phyloP scores from a whole-genome alignment of 2,797 vertebrate species.

The Hemitrygon akajei region DNA sequence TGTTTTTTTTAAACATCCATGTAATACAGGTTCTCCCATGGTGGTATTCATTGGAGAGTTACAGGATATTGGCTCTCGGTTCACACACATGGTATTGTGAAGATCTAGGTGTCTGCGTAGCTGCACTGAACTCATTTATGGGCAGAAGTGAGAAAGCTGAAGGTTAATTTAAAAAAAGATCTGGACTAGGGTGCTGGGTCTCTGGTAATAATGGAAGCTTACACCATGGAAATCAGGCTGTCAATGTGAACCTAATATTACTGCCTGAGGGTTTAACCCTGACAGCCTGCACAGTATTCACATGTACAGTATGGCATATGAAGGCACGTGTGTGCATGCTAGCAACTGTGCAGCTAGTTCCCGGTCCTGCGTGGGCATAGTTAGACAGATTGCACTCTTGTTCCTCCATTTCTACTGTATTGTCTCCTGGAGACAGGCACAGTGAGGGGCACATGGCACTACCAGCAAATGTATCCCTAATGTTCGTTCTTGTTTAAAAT shows the following conservation, averaged over 20 bases:
- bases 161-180: not conserved
- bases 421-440: not conserved
- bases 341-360: not conserved
- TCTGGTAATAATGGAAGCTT: no score
- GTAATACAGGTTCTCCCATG: not conserved
- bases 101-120: not conserved
- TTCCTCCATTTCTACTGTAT: not conserved
- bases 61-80: not conserved
- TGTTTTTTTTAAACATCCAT: not conserved
- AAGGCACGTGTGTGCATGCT: not conserved
- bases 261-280: not conserved
- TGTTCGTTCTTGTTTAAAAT: not conserved
- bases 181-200: no score
- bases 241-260: not conserved
- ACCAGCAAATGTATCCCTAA: not conserved
- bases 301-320: not conserved
- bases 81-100: not conserved
- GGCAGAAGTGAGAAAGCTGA: not conserved
- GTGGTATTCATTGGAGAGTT: not conserved
- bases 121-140: not conserved
- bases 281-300: not conserved
- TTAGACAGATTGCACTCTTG: not conserved
- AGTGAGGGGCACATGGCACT: not conserved
- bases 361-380: not conserved
- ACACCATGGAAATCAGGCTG: not conserved